Evolutionary conservation across 2,888 invertebrate genomes (phyloP).

Genomic region (Arge pagana): DNA sequence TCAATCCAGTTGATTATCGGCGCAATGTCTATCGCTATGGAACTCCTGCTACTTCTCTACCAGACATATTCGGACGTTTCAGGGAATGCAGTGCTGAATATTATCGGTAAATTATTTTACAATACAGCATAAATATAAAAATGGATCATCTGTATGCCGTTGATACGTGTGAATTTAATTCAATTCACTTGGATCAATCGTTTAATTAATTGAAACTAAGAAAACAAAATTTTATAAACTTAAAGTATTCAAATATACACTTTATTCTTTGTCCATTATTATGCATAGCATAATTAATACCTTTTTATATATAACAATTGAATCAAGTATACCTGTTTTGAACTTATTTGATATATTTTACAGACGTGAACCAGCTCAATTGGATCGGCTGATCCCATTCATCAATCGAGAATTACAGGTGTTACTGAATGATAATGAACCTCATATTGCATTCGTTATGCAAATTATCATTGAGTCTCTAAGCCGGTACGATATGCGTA

Average conservation of each 20-base stretch:
- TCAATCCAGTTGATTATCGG: conserved; percentile 42
- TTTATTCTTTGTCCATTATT: no score
- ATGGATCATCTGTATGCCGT: no score
- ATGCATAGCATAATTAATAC: no score
- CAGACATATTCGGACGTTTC: conserved; percentile 72
- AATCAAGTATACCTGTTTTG: not conserved
- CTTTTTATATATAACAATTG: not conserved
- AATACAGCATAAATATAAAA: no score
- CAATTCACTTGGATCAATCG: no score
- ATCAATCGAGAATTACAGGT: conserved; percentile 83
- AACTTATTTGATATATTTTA: conserved; percentile 38
- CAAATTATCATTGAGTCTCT: conserved; percentile 73
- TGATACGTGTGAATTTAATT: no score
- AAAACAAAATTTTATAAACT: no score
- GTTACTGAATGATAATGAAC: conserved; percentile 69
- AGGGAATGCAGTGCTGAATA: conserved; percentile 76
- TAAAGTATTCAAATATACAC: no score
- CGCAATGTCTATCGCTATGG: conserved; percentile 71
- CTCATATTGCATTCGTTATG: conserved; percentile 70
- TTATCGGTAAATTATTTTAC: conserved; percentile 67
- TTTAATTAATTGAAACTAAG: no score
- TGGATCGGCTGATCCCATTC: conserved; percentile 86
- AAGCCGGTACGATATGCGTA: conserved; percentile 68
- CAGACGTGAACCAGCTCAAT: conserved; percentile 78
- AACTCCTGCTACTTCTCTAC: conserved; percentile 74